Percentiles rank a stretch among this genome's conserved stretches.
These are phyloP conservation scores for Amblyjoppa fuscipennis DNA, from an alignment of 2,888 invertebrate species.

Conservation along the genomic window DNA sequence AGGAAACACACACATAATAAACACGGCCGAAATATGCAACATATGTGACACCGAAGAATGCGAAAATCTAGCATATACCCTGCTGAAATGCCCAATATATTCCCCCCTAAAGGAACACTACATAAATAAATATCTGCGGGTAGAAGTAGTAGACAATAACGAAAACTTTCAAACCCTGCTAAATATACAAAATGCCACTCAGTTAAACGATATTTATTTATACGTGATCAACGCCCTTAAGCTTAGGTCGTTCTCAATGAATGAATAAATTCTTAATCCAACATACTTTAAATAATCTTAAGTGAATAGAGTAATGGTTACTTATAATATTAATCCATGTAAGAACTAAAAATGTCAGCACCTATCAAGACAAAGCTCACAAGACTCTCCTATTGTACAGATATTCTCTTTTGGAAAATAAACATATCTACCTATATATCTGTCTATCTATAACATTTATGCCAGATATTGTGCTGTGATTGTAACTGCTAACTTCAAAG, in stretches of 20 bases:
- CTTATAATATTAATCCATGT: too few species aligned
- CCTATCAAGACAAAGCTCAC: too few species aligned
- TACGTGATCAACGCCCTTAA: neutral
- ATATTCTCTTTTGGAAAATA: too few species aligned
- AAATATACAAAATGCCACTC: neutral
- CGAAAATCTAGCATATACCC: neutral
- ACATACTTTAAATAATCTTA: too few species aligned
- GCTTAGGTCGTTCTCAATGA: neutral
- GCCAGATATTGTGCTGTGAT: too few species aligned
- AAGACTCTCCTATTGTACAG: too few species aligned
- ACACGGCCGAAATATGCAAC: neutral
- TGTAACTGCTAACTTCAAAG: too few species aligned
- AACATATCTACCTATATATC: too few species aligned
- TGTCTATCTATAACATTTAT: too few species aligned
- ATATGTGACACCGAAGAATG: neutral
- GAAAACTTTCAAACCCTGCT: neutral
- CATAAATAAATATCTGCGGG: neutral
- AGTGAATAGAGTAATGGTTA: too few species aligned
- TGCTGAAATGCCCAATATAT: neutral
- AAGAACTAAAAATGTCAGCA: too few species aligned
- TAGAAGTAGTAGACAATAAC: neutral
- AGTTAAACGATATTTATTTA: neutral
- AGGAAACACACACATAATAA: neutral
- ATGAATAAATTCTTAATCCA: too few species aligned
- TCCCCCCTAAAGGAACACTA: neutral